Conservation (phyloP, 2,113 vertebrate genomes). For the Daubentonia madagascariensis region DNA sequence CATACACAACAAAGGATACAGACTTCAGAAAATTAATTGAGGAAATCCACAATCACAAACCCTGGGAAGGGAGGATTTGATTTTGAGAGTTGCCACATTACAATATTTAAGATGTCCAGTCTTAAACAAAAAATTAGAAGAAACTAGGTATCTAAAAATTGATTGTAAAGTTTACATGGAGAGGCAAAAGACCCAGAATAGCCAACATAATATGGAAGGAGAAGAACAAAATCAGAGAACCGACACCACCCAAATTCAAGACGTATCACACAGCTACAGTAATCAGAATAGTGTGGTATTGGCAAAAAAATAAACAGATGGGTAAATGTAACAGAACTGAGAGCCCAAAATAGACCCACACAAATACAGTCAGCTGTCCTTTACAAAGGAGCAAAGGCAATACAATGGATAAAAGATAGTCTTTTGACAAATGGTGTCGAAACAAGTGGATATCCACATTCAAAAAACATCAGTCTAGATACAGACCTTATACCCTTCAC, state of each 20-base stretch:
- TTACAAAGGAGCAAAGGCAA: not conserved
- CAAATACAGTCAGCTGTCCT: not conserved
- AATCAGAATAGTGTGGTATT: not conserved
- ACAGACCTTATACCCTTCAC: not conserved
- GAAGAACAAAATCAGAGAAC: not conserved
- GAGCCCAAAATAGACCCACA: not conserved
- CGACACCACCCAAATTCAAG: not conserved
- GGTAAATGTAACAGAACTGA: not conserved
- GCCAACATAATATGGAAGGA: not conserved
- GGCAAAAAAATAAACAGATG: not conserved
- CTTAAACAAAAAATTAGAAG: not conserved
- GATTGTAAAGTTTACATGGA: not conserved
- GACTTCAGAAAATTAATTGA: not conserved
- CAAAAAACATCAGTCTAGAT: not conserved
- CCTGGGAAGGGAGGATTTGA: not conserved
- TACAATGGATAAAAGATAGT: not conserved
- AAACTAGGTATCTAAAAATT: not conserved
- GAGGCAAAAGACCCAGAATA: not conserved
- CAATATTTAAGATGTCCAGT: not conserved
- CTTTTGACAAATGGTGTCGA: not conserved
- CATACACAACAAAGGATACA: not conserved
- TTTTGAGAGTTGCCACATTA: not conserved
- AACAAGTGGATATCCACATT: not conserved
- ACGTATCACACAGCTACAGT: not conserved
- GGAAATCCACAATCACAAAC: not conserved